A percentile compares a stretch with the other conserved stretches of the same genome.
Evolutionary conservation across 2,888 invertebrate genomes (phyloP).

Genomic region (Acanthoscelides obtectus): DNA sequence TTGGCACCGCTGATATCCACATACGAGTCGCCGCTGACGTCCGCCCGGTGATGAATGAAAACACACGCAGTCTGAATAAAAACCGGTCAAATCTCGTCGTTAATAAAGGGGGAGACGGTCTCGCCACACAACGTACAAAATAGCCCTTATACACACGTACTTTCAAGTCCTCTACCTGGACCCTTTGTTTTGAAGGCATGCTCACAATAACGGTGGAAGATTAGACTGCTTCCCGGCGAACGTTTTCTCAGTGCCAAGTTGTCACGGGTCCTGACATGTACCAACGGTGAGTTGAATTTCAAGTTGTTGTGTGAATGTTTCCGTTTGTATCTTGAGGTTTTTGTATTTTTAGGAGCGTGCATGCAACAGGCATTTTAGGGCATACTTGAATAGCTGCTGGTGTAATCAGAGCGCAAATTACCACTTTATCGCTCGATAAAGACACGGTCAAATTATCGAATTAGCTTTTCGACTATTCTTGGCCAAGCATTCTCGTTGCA

Average conservation of each 20-base stretch:
- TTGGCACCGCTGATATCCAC: too few species aligned
- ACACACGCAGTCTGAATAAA: slow-evolving; percentile 21
- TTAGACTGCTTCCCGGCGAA: neutral
- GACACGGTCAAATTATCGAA: too few species aligned
- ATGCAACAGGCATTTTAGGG: neutral
- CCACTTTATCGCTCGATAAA: too few species aligned
- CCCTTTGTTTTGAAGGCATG: neutral
- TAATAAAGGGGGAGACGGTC: neutral
- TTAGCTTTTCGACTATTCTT: too few species aligned
- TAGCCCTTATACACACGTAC: neutral
- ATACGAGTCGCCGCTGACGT: too few species aligned
- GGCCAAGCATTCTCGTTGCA: too few species aligned
- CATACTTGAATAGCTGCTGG: too few species aligned
- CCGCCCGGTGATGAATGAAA: slow-evolving; percentile 7
- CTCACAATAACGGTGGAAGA: neutral
- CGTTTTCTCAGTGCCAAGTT: neutral
- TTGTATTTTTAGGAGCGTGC: neutral
- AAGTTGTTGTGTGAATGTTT: neutral
- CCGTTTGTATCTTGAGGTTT: neutral
- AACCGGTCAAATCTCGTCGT: slow-evolving; percentile 20
- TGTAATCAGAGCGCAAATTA: too few species aligned
- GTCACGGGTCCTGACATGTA: neutral
- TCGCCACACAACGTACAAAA: neutral
- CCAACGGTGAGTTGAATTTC: neutral
- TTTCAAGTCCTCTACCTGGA: neutral